Evolutionary conservation across 2,113 vertebrate genomes (phyloP).

Genomic region (Chauna torquata): DNA sequence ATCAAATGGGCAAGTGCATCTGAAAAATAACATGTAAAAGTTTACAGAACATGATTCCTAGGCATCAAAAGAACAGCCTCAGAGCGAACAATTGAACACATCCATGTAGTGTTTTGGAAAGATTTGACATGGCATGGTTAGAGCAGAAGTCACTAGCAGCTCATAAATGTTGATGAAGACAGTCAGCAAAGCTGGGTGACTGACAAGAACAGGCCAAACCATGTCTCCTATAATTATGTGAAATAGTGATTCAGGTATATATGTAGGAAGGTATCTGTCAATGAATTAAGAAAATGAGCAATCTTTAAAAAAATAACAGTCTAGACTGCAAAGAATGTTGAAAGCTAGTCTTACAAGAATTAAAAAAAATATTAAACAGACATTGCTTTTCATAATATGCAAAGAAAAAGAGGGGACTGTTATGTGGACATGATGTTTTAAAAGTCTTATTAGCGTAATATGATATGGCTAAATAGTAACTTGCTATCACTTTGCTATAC

Average conservation of each 20-base stretch:
- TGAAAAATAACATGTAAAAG: background rate
- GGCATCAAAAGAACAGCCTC: background rate
- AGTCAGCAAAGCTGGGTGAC: background rate
- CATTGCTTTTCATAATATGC: background rate
- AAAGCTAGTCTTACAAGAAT: background rate
- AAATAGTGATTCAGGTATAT: background rate
- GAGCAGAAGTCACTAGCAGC: background rate
- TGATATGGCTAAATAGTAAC: background rate
- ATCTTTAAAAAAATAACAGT: background rate
- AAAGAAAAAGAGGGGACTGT: background rate
- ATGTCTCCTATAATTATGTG: background rate
- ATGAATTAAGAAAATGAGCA: background rate
- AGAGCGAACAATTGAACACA: background rate
- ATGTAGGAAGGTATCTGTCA: background rate
- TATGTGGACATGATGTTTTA: background rate
- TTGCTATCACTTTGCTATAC: background rate
- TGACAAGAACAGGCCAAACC: background rate
- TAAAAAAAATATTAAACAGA: background rate
- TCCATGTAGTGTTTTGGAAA: background rate
- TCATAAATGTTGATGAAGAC: background rate
- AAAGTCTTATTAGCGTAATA: background rate
- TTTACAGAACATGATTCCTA: background rate
- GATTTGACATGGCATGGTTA: rapidly evolving
- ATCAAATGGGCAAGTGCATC: background rate
- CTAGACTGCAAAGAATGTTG: background rate